Percentiles rank a stretch among this genome's conserved stretches.
These are phyloP conservation scores for Micromys minutus DNA, from an alignment of 2,113 vertebrate species.

Conservation along the genomic window DNA sequence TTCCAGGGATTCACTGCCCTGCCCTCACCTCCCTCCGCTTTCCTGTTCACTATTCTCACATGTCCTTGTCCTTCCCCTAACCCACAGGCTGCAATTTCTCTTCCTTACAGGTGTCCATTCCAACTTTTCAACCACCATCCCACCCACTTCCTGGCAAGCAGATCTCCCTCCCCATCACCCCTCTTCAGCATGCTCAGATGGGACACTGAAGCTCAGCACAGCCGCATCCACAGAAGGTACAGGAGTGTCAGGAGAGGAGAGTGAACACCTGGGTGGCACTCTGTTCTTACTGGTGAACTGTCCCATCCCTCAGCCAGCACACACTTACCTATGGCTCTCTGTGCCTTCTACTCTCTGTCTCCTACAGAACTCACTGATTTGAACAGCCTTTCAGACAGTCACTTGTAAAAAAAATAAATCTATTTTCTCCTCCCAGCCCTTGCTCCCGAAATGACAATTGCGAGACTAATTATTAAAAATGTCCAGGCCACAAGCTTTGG, in stretches of 20 bases:
- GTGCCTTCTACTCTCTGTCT: background rate
- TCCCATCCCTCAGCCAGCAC: background rate
- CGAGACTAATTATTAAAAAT: too few relatives aligned
- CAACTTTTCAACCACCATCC: slow-evolving; percentile 76
- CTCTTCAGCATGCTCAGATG: slow-evolving; percentile 74
- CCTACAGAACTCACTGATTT: background rate
- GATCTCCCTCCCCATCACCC: slow-evolving; percentile 80
- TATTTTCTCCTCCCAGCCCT: too few relatives aligned
- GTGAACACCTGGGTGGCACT: rapidly evolving
- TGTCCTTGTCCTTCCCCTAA: background rate
- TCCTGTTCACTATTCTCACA: background rate
- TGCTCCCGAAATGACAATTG: too few relatives aligned
- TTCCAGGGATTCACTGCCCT: background rate
- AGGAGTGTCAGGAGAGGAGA: background rate
- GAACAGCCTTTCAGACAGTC: background rate
- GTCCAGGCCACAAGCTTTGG: too few relatives aligned
- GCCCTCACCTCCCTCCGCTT: background rate
- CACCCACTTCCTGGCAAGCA: slow-evolving; percentile 76
- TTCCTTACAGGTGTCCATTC: slow-evolving; percentile 72
- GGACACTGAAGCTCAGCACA: slow-evolving; percentile 70
- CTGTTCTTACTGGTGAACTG: background rate
- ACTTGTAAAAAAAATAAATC: background rate
- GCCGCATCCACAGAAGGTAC: slow-evolving; percentile 79
- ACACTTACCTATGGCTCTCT: rapidly evolving
- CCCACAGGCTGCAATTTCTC: background rate